These are phyloP conservation scores for Eptatretus burgeri DNA, from an alignment of 2,113 vertebrate genomes.

Conservation along the genomic window DNA sequence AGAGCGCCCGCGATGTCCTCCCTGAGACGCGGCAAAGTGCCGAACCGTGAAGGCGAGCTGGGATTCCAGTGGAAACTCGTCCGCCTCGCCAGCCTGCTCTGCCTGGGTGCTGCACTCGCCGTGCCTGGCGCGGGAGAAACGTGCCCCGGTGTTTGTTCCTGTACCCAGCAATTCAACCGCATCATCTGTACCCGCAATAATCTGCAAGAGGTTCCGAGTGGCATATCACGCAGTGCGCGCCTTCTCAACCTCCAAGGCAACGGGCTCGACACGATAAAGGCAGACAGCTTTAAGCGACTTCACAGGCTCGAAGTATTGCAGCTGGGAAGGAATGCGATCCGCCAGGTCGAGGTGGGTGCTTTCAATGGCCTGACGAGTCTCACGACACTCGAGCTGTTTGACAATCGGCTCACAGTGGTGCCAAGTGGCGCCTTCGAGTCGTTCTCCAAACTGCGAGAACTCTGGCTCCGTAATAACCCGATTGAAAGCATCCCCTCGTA, in stretches of 20 bases:
- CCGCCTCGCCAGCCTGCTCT: no score
- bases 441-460: constrained; percentile 72
- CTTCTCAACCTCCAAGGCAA: constrained; percentile 98
- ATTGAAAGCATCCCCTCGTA: constrained; percentile 94
- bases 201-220: constrained; percentile 49
- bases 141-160: constrained; percentile 79
- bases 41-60: no score
- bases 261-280: constrained; percentile 78
- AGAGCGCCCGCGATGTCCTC: no score
- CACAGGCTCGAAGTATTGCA: constrained; percentile 88
- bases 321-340: constrained; percentile 67
- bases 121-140: background rate
- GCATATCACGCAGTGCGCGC: constrained; percentile 65
- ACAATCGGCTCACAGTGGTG: constrained; percentile 86
- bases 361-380: constrained; percentile 88
- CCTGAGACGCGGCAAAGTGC: no score
- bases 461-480: constrained; percentile 89
- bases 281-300: constrained; percentile 72
- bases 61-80: no score
- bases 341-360: constrained; percentile 88
- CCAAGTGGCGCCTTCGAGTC: constrained; percentile 95
- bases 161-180: constrained; percentile 86
- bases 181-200: constrained; percentile 79
- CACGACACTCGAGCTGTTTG: constrained; percentile 85
- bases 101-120: no score